Evolutionary conservation across 2,797 vertebrate genomes (phyloP).

Genomic region (Sternotherus odoratus): DNA sequence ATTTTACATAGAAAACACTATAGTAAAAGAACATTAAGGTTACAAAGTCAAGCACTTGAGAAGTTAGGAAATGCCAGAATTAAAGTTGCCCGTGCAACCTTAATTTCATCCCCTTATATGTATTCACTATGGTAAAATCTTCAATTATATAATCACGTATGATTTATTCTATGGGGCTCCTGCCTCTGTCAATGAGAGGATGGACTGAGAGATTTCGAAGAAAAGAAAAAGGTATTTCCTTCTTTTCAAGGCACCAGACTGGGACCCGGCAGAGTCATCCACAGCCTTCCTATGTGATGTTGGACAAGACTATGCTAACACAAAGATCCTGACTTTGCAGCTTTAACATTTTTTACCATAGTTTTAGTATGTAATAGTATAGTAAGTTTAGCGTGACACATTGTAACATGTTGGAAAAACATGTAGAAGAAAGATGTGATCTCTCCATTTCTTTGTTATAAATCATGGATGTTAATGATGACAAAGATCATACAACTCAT

Average conservation of each 20-base stretch:
- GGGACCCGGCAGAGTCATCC: neutral
- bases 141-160: neutral
- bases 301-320: slow-evolving; percentile 14
- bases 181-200: slow-evolving; percentile 16
- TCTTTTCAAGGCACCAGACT: neutral
- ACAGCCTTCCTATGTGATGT: neutral
- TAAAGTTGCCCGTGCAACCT: neutral
- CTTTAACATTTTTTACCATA: slow-evolving; percentile 28
- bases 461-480: slow-evolving; percentile 62
- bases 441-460: slow-evolving; percentile 37
- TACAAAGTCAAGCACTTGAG: neutral
- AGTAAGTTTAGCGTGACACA: slow-evolving; percentile 8
- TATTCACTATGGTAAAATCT: neutral
- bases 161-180: slow-evolving; percentile 19
- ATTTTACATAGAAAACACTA: neutral
- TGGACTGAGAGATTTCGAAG: neutral
- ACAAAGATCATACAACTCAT: slow-evolving; percentile 60
- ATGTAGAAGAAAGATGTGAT: slow-evolving; percentile 72
- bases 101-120: neutral
- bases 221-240: neutral
- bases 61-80: neutral
- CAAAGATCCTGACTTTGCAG: slow-evolving; percentile 20
- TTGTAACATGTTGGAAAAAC: slow-evolving; percentile 45
- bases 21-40: neutral
- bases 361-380: slow-evolving; percentile 12